These are phyloP conservation scores for Andrena camellia DNA, from an alignment of 2,888 invertebrate species.

Conservation along the genomic window DNA sequence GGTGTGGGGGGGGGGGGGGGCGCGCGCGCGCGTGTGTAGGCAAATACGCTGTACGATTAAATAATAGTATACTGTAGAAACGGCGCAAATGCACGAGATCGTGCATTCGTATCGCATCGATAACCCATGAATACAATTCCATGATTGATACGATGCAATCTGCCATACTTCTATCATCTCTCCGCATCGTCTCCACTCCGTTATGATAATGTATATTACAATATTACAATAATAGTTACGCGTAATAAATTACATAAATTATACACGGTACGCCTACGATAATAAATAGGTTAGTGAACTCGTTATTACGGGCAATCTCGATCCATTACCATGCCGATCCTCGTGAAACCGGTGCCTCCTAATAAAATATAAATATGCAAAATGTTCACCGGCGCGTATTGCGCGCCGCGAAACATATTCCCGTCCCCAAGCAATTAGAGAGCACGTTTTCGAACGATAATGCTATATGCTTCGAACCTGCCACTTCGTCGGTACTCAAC, in stretches of 20 bases:
- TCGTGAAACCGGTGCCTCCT: constrained; percentile 4
- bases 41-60: constrained; percentile 25
- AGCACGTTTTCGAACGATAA: background rate
- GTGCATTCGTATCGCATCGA: constrained; percentile 25
- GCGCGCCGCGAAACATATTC: constrained; percentile 3
- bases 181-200: constrained; percentile 6
- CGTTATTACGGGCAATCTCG: constrained; percentile 7
- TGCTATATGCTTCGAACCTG: background rate
- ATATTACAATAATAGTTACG: constrained; percentile 48
- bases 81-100: constrained; percentile 16
- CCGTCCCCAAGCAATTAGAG: background rate
- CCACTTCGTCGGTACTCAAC: background rate
- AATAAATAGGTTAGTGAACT: constrained; percentile 47
- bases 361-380: constrained; percentile 42
- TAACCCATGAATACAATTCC: constrained; percentile 18
- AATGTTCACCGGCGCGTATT: constrained; percentile 7
- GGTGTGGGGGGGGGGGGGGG: background rate
- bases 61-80: constrained; percentile 27
- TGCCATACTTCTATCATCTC: constrained; percentile 9
- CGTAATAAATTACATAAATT: constrained; percentile 51
- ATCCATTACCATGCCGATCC: constrained; percentile 3
- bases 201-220: constrained; percentile 48
- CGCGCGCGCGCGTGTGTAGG: background rate
- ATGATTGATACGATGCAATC: constrained; percentile 29
- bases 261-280: constrained; percentile 43